These are phyloP conservation scores for Cephalopterus ornatus DNA, from an alignment of 2,113 vertebrate species.

Conservation along the genomic window DNA sequence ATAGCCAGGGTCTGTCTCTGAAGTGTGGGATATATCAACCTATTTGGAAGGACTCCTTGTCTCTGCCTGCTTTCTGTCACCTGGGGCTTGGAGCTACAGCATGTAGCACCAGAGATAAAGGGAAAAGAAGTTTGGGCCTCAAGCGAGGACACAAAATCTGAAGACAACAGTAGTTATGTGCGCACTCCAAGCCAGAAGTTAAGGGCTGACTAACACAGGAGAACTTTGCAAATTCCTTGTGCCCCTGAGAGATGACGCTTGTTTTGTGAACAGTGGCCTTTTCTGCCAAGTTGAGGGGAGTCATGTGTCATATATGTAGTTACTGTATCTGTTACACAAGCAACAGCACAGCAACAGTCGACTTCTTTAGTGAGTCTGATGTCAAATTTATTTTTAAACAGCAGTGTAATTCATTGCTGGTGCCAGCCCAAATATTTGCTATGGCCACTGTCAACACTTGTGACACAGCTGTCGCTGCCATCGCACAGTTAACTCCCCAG, in stretches of 20 bases:
- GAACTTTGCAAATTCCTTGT: background rate
- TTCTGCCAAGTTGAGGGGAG: background rate
- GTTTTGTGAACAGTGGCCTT: background rate
- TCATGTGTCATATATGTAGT: background rate
- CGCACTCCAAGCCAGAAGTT: background rate
- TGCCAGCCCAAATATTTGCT: background rate
- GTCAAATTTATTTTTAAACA: conserved; percentile 56
- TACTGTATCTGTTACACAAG: conserved; percentile 31
- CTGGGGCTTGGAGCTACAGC: background rate
- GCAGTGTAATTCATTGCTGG: background rate
- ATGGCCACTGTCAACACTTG: background rate
- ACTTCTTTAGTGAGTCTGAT: conserved; percentile 13
- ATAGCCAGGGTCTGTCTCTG: background rate
- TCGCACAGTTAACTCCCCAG: background rate
- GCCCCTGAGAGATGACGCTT: background rate
- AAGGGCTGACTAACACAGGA: rapidly evolving
- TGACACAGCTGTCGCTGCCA: conserved; percentile 34
- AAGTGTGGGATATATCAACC: background rate
- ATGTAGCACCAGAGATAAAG: background rate
- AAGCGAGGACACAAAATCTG: background rate
- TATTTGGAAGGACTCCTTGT: background rate
- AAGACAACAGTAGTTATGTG: background rate
- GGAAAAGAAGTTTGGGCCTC: background rate
- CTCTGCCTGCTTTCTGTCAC: background rate
- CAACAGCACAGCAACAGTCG: background rate